Evolutionary conservation across 2,797 vertebrate species (phyloP).

Genomic region (Coracias cyanogaster): DNA sequence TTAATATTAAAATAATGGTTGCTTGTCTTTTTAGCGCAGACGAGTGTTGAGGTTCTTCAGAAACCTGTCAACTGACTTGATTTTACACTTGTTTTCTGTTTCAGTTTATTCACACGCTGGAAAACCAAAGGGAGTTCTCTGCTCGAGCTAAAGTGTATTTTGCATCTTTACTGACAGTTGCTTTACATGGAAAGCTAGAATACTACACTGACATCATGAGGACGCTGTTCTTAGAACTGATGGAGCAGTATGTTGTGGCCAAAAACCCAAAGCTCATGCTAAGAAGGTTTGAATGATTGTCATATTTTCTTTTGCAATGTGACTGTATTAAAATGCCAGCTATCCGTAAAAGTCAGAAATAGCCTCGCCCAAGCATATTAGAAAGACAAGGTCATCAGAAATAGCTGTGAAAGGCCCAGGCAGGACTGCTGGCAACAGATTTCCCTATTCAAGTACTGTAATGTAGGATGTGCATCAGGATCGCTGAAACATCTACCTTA

Average conservation of each 20-base stretch:
- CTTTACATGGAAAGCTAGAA: conserved; percentile 96
- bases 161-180: conserved; percentile 94
- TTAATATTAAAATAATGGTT: not conserved
- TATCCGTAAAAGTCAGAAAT: not conserved
- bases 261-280: conserved; percentile 99
- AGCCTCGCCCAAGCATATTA: not conserved
- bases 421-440: not conserved
- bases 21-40: not conserved
- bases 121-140: conserved; percentile 94
- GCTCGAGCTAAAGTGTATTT: conserved; percentile 95
- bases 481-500: not conserved
- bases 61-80: not conserved
- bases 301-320: not conserved
- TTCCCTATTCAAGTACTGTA: not conserved
- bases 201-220: conserved; percentile 99
- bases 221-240: conserved; percentile 92
- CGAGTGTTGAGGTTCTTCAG: not conserved
- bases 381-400: not conserved
- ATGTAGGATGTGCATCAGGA: not conserved
- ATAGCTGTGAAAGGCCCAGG: not conserved
- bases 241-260: conserved; percentile 96
- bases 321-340: not conserved
- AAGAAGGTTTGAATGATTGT: conserved; percentile 85
- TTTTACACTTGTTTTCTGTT: conserved; percentile 31
- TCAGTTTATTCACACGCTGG: conserved; percentile 95